Evolutionary conservation across 2,113 vertebrate species (phyloP), one percentile per base, ranked within the genome.

Genomic region (Vulpes lagopus): DNA sequence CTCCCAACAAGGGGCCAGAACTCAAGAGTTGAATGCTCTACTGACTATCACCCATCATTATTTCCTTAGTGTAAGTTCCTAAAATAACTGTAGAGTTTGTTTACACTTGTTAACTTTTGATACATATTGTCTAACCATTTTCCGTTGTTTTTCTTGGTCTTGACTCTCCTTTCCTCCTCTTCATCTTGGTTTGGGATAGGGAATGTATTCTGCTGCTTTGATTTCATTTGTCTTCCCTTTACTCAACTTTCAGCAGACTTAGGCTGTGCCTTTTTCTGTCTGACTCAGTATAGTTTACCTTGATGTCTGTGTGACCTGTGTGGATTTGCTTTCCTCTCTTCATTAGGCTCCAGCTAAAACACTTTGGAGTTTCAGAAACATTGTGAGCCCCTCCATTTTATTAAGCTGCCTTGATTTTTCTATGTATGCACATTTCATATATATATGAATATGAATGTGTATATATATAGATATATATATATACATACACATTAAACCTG

Each of bases 251-350:
- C 55, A 59, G 12, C 49, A 89, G 59, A 79, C 14, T 82, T n/a
- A 53, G 57, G 55, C 91, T 93, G 15, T 43, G 69, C 11, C 38
- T 94, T 62, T 92, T 82, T 12, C 9, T 83, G 11, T 79, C 55
- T 69, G 51, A 88, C 55, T 71, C n/a, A 22, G 2, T 32, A 10
- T 27, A 78, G 19, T 90, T 85, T 82, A 83, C 95, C 64, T 76
- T 94, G 2, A 10, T 94, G 25, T 95, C 73, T 80, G 1, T 55
- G 22, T 59, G 38, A 85, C n/a, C 43, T 60, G 4, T 23, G 19
- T 73, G 57, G 32, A 43, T 73, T 97, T 73, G 25, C 62, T 95
- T 81, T 95, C 12, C 51, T 92, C 78, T 96, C 81, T 94, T 14
- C 9, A 4, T 27, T 73, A 78, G 27, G 12, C n/a, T 94, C 32